Base-by-base conservation (phyloP, 1,140 invertebrate species). In the Eumeta japonica region DNA sequence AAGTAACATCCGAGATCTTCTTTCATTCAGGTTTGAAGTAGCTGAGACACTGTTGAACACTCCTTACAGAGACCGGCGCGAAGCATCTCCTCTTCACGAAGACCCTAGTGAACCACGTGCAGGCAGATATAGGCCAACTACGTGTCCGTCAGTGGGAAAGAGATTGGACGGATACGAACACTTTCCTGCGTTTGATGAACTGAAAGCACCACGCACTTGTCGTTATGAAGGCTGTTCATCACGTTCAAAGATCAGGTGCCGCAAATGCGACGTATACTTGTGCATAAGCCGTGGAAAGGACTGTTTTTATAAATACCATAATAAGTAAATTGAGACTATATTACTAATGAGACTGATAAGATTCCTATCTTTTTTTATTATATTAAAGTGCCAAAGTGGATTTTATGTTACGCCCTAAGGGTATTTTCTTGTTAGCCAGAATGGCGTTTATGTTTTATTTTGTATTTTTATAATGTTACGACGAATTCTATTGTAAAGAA, bases 151-250 rank as follows among this genome's bases (percentile, higher is more conserved):
- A 12, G 11, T 28, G 10, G 39, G 19, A 9, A 49, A 47, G 43
- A 37, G 44, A 30, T 42, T 39, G 16, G 50, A 52, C 15, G 50
- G 47, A n/a, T 52, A 46, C 18, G 33, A 50, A 10, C 50, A 52
- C 29, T 41, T 17, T 16, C 39, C 47, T 15, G 19, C 38, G 7
- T 32, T 28, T 30, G 50, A 52, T 29, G 30, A 35, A 1, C 36
- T 49, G 16, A 35, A 41, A 28, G 19, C 28, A 3, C 50, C 43
- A 13, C 29, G 50, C 16, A 31, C 11, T n/a, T 51, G 49, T 39
- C 32, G 43, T 16, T 10, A 39, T 16, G 20, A 41, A 24, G 28
- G 24, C n/a, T 46, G 48, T 34, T 17, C 31, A 2, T 35, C 28
- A 24, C 37, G 42, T 3, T 35, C 37, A 24, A 39, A 35, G 24